phyloP scores from a whole-genome alignment of 2,888 invertebrate species.

The Drosophila hamatofila region DNA sequence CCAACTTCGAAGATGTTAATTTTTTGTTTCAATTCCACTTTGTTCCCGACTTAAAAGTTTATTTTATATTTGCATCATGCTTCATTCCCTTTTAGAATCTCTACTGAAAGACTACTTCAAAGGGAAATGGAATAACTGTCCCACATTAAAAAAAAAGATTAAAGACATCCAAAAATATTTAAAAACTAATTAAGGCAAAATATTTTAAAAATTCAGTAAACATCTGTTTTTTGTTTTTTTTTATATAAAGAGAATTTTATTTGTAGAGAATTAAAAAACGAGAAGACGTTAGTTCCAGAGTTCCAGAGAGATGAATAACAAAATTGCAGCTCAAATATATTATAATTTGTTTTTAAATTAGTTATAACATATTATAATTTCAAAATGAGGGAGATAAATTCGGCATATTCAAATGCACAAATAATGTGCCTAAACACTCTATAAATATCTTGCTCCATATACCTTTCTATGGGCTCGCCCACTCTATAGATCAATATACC shows the following conservation, averaged over 20 bases:
- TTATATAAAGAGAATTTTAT: neutral
- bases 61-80: too few species aligned
- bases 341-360: neutral
- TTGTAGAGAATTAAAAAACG: too few species aligned
- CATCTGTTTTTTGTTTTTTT: too few species aligned
- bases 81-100: neutral
- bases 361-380: too few species aligned
- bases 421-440: neutral
- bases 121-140: neutral
- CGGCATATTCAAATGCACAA: neutral
- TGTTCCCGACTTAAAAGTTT: too few species aligned
- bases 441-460: neutral
- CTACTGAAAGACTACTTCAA: neutral
- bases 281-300: too few species aligned
- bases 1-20: neutral
- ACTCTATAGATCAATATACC: slow-evolving; percentile 42
- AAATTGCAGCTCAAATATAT: too few species aligned
- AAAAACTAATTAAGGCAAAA: neutral
- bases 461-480: slow-evolving; percentile 29
- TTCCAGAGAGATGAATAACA: too few species aligned
- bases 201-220: neutral
- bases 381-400: too few species aligned
- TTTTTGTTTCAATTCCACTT: too few species aligned
- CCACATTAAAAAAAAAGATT: neutral
- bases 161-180: neutral